phyloP scores from a whole-genome alignment of 2,797 vertebrate genomes.

The Labeo calbasu region DNA sequence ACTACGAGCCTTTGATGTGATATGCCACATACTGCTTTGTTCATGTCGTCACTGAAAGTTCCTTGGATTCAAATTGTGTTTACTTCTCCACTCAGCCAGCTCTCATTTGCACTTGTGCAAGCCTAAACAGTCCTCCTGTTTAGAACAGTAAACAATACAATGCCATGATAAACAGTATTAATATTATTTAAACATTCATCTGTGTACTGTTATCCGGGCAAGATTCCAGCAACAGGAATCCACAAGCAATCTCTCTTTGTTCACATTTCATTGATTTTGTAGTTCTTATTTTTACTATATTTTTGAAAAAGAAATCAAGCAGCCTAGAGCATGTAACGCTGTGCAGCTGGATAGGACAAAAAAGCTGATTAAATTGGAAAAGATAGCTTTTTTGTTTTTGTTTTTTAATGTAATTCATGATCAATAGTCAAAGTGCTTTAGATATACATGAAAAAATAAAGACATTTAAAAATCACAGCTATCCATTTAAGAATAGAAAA shows the following conservation, averaged over 20 bases:
- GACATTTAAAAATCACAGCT: too few species aligned
- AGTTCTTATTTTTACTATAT: not conserved
- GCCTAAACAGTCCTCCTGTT: not conserved
- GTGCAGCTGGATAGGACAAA: not conserved
- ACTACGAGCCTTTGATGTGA: slow-evolving; percentile 3
- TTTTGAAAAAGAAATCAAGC: not conserved
- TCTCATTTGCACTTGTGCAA: not conserved
- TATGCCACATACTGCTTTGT: not conserved
- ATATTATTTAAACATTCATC: slow-evolving; percentile 17
- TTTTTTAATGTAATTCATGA: not conserved
- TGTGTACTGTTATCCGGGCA: not conserved
- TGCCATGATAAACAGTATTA: not conserved
- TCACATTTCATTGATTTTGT: not conserved
- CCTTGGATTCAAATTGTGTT: not conserved
- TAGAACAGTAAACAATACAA: slow-evolving; percentile 20
- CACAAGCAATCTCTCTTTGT: not conserved
- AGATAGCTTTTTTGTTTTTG: not conserved
- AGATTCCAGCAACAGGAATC: not conserved
- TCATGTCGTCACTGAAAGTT: slow-evolving; percentile 9
- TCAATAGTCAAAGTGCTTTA: too few species aligned
- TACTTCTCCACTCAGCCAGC: not conserved
- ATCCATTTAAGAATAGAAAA: too few species aligned
- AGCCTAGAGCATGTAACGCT: not conserved
- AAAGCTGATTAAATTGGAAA: not conserved
- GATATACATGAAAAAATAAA: too few species aligned